Evolutionary conservation across 1,140 invertebrate species (phyloP), one percentile per base, ranked within the genome.

Genomic region (Dreissena rostriformis): DNA sequence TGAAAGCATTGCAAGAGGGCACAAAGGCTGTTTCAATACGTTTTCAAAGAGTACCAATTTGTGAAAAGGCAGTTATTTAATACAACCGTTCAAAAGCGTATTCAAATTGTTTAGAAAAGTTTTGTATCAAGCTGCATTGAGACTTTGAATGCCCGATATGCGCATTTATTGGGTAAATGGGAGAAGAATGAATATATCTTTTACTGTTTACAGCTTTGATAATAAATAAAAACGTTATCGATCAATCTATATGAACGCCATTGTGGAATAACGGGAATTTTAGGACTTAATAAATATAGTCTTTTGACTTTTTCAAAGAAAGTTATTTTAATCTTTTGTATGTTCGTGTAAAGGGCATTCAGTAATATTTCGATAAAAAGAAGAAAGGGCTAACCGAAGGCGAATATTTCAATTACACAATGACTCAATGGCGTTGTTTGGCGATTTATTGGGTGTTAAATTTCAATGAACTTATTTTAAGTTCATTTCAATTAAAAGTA

Each of bases 101-200:
- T 82, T 75, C 39, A 75, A 65, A 22, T 49, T 61, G n/a, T 75
- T 63, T 75, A 66, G 72, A 73, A 24, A 61, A 22, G 70, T 77
- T 82, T 82, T 82, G 80, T 82, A 82, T 82, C 80, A 74, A 82
- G 75, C 61, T 82, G 80, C 65, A 82, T 82, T 82, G 68, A 75
- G 26, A 28, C 22, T n/a, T 55, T 51, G 1, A 17, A 29, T 70
- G 75, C 72, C 51, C 24, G 80, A 82, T 75, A 82, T 65, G 57
- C 8, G 28, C 55, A 75, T 53, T 75, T 65, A 82, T 82, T 74
- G 19, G 51, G 29, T 29, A 24, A n/a, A 72, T 70, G 19, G 7
- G 24, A 68, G 55, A 26, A 74, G 71, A 82, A 82, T 67, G 80
- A 82, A 82, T 75, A 82, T 82, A 82, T 82, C 80, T 75, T 67